phyloP scores from a whole-genome alignment of 2,797 vertebrate genomes.

The Pagetopsis macropterus region DNA sequence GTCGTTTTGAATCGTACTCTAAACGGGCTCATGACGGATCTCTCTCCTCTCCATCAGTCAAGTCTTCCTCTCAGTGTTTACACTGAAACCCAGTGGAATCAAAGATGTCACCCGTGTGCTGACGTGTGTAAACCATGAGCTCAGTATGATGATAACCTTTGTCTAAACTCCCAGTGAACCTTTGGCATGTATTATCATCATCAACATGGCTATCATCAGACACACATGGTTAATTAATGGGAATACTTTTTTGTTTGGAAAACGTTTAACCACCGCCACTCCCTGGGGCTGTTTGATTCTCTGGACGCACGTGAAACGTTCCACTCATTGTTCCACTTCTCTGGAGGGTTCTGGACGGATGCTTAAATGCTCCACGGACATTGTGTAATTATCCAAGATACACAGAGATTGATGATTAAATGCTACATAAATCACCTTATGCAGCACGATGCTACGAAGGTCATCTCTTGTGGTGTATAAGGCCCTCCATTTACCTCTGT shows the following conservation, averaged over 20 bases:
- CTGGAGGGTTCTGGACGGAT: constrained; percentile 15
- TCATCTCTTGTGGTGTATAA: not conserved
- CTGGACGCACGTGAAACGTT: constrained; percentile 22
- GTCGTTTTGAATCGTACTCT: constrained; percentile 41
- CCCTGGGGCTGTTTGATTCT: constrained; percentile 32
- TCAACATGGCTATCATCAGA: constrained; percentile 60
- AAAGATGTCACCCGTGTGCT: constrained; percentile 56
- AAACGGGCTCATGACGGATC: constrained; percentile 18
- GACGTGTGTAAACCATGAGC: constrained; percentile 73
- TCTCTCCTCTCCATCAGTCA: constrained; percentile 48
- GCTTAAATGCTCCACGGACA: constrained; percentile 7
- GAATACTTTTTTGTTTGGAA: constrained; percentile 62
- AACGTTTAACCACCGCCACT: constrained; percentile 35
- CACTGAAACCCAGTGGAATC: constrained; percentile 54
- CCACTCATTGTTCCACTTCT: constrained; percentile 21
- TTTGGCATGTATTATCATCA: constrained; percentile 63
- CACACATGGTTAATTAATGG: constrained; percentile 61
- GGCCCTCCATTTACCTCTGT: not conserved
- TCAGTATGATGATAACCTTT: constrained; percentile 73
- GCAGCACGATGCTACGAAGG: not conserved
- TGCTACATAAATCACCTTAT: not conserved
- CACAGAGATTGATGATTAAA: not conserved
- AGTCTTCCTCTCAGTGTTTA: constrained; percentile 70
- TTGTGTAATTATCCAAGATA: not conserved
- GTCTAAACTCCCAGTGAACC: constrained; percentile 73